Evolutionary conservation across 1,140 invertebrate genomes (phyloP).

Genomic region (Gryon sp.): DNA sequence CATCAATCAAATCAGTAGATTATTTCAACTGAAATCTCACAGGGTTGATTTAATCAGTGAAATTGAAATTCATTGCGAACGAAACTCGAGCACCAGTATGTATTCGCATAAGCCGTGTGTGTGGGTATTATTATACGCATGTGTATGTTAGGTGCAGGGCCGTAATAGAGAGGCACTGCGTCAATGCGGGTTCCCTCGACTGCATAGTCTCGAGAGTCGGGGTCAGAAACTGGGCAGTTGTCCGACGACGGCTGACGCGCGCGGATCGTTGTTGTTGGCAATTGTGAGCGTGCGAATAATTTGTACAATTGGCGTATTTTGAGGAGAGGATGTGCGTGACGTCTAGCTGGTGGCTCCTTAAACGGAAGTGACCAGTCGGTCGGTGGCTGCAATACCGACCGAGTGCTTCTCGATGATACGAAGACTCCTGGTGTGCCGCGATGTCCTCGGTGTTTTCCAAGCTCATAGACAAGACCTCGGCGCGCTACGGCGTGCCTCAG

Average conservation of each 20-base stretch:
- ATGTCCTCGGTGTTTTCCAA: constrained; percentile 86
- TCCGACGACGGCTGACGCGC: constrained; percentile 69
- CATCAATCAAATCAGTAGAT: too few species aligned
- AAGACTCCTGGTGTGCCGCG: constrained; percentile 56
- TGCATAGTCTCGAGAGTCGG: too few species aligned
- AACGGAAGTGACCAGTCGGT: constrained; percentile 16
- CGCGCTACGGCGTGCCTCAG: constrained; percentile 80
- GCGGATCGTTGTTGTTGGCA: constrained; percentile 42
- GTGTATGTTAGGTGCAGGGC: too few species aligned
- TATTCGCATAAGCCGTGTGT: too few species aligned
- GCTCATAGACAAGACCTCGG: constrained; percentile 81
- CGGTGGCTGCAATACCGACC: constrained; percentile 41
- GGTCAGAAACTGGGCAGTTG: constrained; percentile 62
- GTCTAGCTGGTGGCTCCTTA: constrained; percentile 15
- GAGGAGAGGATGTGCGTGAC: constrained; percentile 15
- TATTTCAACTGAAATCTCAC: too few species aligned
- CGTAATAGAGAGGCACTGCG: too few species aligned
- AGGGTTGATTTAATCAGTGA: too few species aligned
- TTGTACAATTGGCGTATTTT: neutral
- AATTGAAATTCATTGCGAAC: too few species aligned
- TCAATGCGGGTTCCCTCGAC: too few species aligned
- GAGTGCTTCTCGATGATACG: constrained; percentile 57
- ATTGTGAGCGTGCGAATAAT: neutral
- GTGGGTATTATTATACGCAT: too few species aligned
- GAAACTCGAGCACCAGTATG: too few species aligned